Evolutionary conservation across 2,797 vertebrate genomes (phyloP).

Genomic region (Halcyon leucocephala): DNA sequence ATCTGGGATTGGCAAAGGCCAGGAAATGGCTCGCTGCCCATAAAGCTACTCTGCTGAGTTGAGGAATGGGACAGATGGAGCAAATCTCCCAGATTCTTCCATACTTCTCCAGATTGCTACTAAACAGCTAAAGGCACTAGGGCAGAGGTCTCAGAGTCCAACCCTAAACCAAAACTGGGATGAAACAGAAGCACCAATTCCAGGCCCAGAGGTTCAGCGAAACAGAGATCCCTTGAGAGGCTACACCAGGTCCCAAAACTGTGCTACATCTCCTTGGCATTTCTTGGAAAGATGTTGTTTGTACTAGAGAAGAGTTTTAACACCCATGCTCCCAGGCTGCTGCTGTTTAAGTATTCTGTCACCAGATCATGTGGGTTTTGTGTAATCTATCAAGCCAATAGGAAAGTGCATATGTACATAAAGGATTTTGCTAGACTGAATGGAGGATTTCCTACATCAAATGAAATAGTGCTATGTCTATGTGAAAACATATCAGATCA

Average conservation of each 20-base stretch:
- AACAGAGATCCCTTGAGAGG: not conserved
- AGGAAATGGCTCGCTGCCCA: not conserved
- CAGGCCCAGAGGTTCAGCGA: not conserved
- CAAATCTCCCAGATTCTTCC: not conserved
- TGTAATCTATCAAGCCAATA: not conserved
- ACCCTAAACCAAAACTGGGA: not conserved
- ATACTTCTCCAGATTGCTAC: not conserved
- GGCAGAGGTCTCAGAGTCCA: not conserved
- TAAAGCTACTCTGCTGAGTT: not conserved
- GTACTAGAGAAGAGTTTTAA: not conserved
- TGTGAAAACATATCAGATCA: not conserved
- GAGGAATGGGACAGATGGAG: not conserved
- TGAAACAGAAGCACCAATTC: not conserved
- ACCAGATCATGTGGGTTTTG: not conserved
- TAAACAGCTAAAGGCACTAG: not conserved
- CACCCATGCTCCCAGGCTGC: not conserved
- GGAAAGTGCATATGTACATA: not conserved
- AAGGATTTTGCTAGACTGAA: not conserved
- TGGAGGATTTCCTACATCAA: not conserved
- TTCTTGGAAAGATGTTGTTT: not conserved
- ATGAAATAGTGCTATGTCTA: not conserved
- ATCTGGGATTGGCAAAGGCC: not conserved
- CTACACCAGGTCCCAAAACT: not conserved
- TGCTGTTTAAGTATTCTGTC: not conserved
- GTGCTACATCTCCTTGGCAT: not conserved